phyloP scores from a whole-genome alignment of 2,888 invertebrate species.

The Dorcus hopei region DNA sequence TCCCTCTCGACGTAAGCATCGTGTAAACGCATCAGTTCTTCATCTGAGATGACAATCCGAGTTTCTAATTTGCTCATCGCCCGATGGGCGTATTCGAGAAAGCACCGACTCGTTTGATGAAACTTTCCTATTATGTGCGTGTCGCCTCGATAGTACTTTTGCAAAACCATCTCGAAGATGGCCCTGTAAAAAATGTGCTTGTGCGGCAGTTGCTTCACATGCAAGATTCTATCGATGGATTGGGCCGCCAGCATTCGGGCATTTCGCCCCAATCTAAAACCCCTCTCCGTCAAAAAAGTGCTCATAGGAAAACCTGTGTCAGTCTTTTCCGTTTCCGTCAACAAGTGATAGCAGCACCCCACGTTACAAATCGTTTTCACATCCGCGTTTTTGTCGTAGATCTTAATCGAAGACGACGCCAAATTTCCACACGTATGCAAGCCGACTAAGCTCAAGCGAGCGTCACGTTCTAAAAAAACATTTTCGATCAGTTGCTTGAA shows the following conservation, averaged over 20 bases:
- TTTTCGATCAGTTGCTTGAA: constrained; percentile 52
- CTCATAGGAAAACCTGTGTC: constrained; percentile 67
- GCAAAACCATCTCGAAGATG: constrained; percentile 64
- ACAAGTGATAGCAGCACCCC: constrained; percentile 86
- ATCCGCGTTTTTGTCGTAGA: constrained; percentile 58
- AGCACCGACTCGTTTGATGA: constrained; percentile 54
- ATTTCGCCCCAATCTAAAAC: constrained; percentile 63
- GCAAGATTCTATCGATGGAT: constrained; percentile 67
- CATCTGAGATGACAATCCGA: constrained; percentile 50
- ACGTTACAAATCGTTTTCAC: constrained; percentile 70
- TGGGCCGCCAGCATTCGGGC: constrained; percentile 85
- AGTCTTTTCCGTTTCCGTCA: constrained; percentile 55
- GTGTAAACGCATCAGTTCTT: constrained; percentile 49
- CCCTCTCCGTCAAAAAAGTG: constrained; percentile 53
- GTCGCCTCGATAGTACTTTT: constrained; percentile 46
- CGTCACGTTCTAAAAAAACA: constrained; percentile 49
- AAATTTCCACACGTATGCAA: constrained; percentile 89
- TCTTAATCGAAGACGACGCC: constrained; percentile 66
- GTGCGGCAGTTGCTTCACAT: constrained; percentile 57
- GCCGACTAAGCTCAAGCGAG: constrained; percentile 62
- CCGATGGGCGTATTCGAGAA: constrained; percentile 67
- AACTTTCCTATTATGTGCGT: constrained; percentile 56
- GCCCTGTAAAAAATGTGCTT: constrained; percentile 73
- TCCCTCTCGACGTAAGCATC: constrained; percentile 47
- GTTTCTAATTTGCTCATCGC: constrained; percentile 63